These are phyloP conservation scores for Carterocephalus palaemon DNA, from an alignment of 2,888 invertebrate genomes.

Conservation along the genomic window DNA sequence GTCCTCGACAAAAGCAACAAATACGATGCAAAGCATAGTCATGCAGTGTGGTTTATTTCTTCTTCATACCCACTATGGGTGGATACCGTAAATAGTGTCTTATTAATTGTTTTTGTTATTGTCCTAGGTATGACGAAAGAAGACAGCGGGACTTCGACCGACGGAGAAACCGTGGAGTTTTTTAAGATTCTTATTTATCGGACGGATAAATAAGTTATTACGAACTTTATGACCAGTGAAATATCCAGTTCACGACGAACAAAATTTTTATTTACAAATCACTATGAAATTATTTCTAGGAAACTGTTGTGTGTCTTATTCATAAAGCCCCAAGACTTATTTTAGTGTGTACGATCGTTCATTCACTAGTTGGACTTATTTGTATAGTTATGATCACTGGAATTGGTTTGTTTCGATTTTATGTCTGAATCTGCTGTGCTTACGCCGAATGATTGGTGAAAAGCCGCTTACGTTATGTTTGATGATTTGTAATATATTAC, in stretches of 20 bases:
- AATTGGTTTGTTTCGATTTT: constrained; percentile 27
- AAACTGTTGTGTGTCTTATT: constrained; percentile 33
- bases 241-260: not conserved
- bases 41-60: no score
- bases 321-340: constrained; percentile 51
- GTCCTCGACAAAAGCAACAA: no score
- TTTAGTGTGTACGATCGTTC: constrained; percentile 46
- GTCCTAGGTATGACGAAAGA: constrained; percentile 59
- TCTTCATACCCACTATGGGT: no score
- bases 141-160: constrained; percentile 49
- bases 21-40: no score
- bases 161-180: constrained; percentile 35
- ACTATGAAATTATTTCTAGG: constrained; percentile 26
- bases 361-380: constrained; percentile 37
- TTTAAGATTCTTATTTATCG: constrained; percentile 31
- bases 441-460: constrained; percentile 5
- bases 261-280: constrained; percentile 27
- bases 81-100: no score
- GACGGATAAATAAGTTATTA: constrained; percentile 30
- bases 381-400: constrained; percentile 21
- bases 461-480: no score
- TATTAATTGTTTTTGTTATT: constrained; percentile 38
- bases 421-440: constrained; percentile 26
- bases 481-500: no score
- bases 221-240: constrained; percentile 31